A percentile compares a stretch with the other conserved stretches of the same genome.
phyloP scores from a whole-genome alignment of 2,113 vertebrate species.

The Protomyctophum bolini region DNA sequence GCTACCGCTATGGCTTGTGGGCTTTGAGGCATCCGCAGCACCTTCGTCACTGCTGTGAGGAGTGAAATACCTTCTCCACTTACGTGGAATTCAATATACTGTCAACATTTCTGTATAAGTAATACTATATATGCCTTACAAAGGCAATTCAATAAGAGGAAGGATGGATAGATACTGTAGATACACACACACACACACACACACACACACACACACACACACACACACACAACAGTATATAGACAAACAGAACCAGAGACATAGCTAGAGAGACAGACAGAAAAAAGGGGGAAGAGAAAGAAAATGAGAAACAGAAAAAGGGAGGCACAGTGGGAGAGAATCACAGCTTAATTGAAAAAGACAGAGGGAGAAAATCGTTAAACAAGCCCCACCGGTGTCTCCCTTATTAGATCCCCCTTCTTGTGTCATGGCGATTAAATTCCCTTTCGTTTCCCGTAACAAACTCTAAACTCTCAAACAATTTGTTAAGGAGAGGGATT shows the following conservation, averaged over 20 bases:
- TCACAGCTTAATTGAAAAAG: slow-evolving; percentile 72
- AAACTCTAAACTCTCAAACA: slow-evolving; percentile 66
- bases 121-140: too few species aligned
- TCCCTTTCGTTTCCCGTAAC: slow-evolving; percentile 65
- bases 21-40: too few species aligned
- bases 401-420: slow-evolving; percentile 72
- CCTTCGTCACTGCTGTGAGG: too few species aligned
- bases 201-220: too few species aligned
- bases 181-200: too few species aligned
- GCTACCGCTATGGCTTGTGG: too few species aligned
- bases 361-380: slow-evolving; percentile 72
- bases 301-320: slow-evolving; percentile 33
- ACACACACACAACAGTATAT: neutral
- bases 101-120: too few species aligned
- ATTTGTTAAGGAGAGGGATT: slow-evolving; percentile 63
- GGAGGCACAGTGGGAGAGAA: slow-evolving; percentile 15
- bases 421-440: slow-evolving; percentile 70
- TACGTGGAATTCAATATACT: too few species aligned
- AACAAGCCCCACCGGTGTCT: slow-evolving; percentile 73
- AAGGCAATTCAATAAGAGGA: too few species aligned
- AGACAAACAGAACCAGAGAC: neutral
- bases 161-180: neutral
- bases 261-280: neutral
- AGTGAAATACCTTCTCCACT: too few species aligned
- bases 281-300: too few species aligned